These are phyloP conservation scores for Pissodes strobi DNA, from an alignment of 1,140 invertebrate genomes.

Conservation along the genomic window DNA sequence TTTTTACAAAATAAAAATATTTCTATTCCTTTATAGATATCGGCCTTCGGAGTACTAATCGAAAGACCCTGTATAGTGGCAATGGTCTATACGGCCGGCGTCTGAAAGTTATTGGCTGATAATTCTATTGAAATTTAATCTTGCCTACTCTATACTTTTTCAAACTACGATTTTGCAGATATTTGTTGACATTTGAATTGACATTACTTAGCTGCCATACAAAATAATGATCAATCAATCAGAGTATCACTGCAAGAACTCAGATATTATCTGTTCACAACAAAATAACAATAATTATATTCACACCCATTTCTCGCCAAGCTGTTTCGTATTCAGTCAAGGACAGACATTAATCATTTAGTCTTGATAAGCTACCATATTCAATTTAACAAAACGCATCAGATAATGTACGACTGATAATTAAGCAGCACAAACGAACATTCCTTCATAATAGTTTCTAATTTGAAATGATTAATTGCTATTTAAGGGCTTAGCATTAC, in stretches of 20 bases:
- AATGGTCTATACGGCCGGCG: too few species aligned
- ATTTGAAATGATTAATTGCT: conserved; percentile 22
- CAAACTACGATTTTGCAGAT: too few species aligned
- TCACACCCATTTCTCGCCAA: conserved; percentile 21
- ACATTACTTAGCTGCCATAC: too few species aligned
- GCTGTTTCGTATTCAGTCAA: conserved; percentile 12
- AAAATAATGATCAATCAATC: not conserved
- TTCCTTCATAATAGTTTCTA: conserved; percentile 26
- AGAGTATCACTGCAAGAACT: not conserved
- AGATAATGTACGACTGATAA: conserved; percentile 12
- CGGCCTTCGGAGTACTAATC: too few species aligned
- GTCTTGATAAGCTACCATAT: conserved; percentile 24
- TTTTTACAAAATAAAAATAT: too few species aligned
- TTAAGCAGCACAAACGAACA: conserved; percentile 9
- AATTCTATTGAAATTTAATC: too few species aligned
- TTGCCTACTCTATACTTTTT: too few species aligned
- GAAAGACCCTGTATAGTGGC: too few species aligned
- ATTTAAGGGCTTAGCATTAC: not conserved
- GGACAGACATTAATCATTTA: conserved; percentile 22
- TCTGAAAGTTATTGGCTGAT: too few species aligned
- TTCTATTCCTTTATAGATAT: too few species aligned
- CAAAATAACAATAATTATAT: conserved; percentile 18
- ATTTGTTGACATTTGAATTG: too few species aligned
- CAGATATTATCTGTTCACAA: conserved; percentile 6
- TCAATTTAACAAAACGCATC: conserved; percentile 19